Conservation (phyloP, 2,113 vertebrate genomes). For the Dissostichus mawsoni region DNA sequence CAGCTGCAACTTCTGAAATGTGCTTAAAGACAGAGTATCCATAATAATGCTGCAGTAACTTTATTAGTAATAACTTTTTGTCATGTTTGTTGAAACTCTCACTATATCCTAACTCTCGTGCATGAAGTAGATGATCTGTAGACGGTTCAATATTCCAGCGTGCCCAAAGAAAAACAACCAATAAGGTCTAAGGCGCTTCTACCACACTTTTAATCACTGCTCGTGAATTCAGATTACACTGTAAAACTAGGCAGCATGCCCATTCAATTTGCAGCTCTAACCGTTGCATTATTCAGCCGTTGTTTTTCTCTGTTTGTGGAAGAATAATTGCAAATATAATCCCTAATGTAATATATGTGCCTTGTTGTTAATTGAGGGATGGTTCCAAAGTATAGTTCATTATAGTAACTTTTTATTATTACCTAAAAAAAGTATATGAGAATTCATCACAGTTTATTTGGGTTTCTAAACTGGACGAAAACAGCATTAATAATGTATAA, state of each 20-base stretch:
- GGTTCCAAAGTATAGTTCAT: not conserved
- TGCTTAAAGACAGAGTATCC: not conserved
- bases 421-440: not conserved
- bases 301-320: not conserved
- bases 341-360: not conserved
- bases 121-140: too few species aligned
- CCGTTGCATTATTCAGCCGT: not conserved
- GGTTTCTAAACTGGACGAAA: not conserved
- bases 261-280: too few species aligned
- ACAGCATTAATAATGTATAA: slow-evolving; percentile 1
- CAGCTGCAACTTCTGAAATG: not conserved
- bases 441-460: not conserved
- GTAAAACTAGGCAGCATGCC: too few species aligned
- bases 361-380: not conserved
- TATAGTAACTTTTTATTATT: slow-evolving; percentile 1
- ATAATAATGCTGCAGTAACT: too few species aligned
- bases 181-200: too few species aligned
- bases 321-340: not conserved
- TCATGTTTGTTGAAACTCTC: too few species aligned
- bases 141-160: too few species aligned
- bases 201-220: too few species aligned
- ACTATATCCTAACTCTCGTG: too few species aligned
- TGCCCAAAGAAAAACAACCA: too few species aligned
- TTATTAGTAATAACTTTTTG: too few species aligned
- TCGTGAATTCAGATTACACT: too few species aligned